Conservation (phyloP, 2,797 vertebrate genomes). For the Picus viridis region DNA sequence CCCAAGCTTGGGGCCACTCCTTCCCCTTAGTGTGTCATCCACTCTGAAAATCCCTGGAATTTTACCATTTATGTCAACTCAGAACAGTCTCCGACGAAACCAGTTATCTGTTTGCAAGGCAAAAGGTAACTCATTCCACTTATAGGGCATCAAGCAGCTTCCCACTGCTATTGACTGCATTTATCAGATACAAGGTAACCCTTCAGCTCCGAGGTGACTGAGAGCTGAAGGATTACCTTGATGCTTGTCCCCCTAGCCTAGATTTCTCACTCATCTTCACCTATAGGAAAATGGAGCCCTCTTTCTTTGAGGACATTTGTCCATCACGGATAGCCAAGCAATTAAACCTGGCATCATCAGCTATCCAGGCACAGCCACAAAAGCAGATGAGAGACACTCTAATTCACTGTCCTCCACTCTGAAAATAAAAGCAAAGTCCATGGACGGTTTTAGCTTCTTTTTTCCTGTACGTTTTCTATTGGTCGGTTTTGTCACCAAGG, state of each 20-base stretch:
- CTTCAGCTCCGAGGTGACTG: too few species aligned
- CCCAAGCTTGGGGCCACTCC: neutral
- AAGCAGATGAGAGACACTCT: neutral
- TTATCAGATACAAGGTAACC: neutral
- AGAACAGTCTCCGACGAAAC: fast-evolving
- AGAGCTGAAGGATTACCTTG: neutral
- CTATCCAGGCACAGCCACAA: neutral
- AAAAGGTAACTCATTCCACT: neutral
- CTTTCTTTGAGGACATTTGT: neutral
- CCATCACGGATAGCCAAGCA: neutral
- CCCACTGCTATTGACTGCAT: fast-evolving
- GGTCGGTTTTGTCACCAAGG: slow-evolving; percentile 63
- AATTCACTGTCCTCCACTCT: neutral
- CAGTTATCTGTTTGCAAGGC: neutral
- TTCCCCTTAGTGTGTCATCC: neutral
- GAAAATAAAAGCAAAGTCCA: neutral
- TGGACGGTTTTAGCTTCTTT: neutral
- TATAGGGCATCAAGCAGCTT: neutral
- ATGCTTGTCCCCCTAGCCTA: neutral
- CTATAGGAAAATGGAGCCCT: neutral
- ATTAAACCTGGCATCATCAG: neutral
- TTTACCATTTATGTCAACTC: neutral
- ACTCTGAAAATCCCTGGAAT: neutral
- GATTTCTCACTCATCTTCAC: neutral
- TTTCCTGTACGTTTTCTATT: slow-evolving; percentile 15